Percentiles rank a stretch among this genome's conserved stretches.
These are phyloP conservation scores for Acipenser transmontanus DNA, from an alignment of 2,797 vertebrate species.

Conservation along the genomic window DNA sequence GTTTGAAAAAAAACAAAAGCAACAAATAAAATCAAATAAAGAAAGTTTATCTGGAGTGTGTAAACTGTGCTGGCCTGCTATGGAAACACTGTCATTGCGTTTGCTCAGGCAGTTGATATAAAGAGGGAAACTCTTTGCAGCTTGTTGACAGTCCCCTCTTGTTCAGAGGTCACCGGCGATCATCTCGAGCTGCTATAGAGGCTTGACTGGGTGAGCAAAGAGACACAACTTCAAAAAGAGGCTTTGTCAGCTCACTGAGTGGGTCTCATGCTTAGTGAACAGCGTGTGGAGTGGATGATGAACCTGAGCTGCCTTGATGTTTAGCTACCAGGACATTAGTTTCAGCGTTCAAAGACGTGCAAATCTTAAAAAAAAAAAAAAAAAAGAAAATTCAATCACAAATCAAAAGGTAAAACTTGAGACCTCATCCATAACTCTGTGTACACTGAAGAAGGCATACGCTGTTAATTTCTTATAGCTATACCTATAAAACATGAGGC, in stretches of 20 bases:
- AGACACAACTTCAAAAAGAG: conserved; percentile 19
- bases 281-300: not conserved
- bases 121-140: conserved; percentile 17
- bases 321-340: too few species aligned
- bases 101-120: conserved; percentile 27
- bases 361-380: too few species aligned
- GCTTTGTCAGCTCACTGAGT: not conserved
- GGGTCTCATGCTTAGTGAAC: conserved; percentile 11
- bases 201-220: conserved; percentile 16
- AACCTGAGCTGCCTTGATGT: too few species aligned
- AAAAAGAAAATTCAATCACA: too few species aligned
- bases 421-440: too few species aligned
- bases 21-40: not conserved
- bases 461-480: too few species aligned
- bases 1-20: conserved; percentile 4
- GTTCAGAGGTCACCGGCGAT: too few species aligned
- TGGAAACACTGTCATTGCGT: conserved; percentile 38
- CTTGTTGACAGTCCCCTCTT: conserved; percentile 29
- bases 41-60: conserved; percentile 28
- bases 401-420: too few species aligned
- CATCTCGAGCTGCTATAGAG: too few species aligned
- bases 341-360: too few species aligned
- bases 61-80: conserved; percentile 30
- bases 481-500: too few species aligned
- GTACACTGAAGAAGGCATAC: too few species aligned